A percentile compares a stretch with the other conserved stretches of the same genome.
Evolutionary conservation across 1,140 invertebrate species (phyloP).

Genomic region (Pseudobourletiella spinata): DNA sequence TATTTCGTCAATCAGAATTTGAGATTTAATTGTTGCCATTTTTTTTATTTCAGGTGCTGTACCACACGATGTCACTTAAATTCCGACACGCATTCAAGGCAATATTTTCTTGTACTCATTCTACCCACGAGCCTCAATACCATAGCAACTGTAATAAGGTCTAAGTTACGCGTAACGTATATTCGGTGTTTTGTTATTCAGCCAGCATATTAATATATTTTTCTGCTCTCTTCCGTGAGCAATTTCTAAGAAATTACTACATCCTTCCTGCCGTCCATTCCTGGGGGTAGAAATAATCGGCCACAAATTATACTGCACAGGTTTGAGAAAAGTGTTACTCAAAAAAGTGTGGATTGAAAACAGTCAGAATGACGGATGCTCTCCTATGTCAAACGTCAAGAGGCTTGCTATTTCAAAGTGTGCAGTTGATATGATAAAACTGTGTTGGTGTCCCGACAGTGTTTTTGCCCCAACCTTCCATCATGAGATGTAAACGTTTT

Average conservation of each 20-base stretch:
- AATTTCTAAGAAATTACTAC: not conserved
- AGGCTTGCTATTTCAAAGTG: no score
- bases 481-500: no score
- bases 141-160: constrained; percentile 23
- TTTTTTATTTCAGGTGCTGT: constrained; percentile 42
- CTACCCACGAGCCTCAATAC: constrained; percentile 23
- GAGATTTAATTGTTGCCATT: not conserved
- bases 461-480: no score
- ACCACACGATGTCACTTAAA: constrained; percentile 77
- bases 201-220: no score
- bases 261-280: not conserved
- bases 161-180: not conserved
- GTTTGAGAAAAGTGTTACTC: no score
- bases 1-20: not conserved
- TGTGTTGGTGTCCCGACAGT: no score
- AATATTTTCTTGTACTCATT: constrained; percentile 38
- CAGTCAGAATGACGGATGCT: no score
- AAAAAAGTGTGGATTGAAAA: no score
- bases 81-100: constrained; percentile 75
- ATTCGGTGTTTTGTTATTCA: not conserved
- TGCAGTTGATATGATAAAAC: no score
- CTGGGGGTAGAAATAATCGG: no score
- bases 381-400: no score
- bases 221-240: not conserved
- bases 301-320: no score